Evolutionary conservation across 2,113 vertebrate genomes (phyloP), one percentile per base, ranked within the genome.

Genomic region (Colius striatus): DNA sequence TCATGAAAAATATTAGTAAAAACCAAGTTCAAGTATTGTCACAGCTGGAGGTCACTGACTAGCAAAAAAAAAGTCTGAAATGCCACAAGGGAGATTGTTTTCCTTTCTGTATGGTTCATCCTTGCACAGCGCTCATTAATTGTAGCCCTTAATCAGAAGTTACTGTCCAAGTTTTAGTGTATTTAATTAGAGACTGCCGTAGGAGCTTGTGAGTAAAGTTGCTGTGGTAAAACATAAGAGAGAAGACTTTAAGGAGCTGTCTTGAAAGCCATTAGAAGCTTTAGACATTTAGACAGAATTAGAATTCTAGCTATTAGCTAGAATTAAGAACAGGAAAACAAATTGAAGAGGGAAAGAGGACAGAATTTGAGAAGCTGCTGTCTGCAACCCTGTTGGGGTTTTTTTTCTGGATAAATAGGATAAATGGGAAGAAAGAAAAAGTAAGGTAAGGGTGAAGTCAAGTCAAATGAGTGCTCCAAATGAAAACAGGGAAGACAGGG

Each of bases 31-130:
- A 50, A 94, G 84, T 74, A 81, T 86, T 87, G 55, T 77, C 80
- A 48, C 89, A 92, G 89, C 61, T 92, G 77, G 55, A 94, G 48
- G 75, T 94, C 80, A 43, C 57, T 60, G 77, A 50, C 76, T 84
- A 87, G 47, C n/a, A 61, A 89, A 90, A 90, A 71, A 77, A n/a
- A n/a, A 1, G 11, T 65, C 32, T 3, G 2, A 83, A 86, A 79
- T 90, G 50, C 34, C 55, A 47, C 60, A 77, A 60, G 58, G 34
- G 17, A 80, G 68, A 84, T n/a, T 73, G 47, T 90, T 80, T 89
- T 90, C 30, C 30, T 77, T 92, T 90, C 58, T 47, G 30, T 76
- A 55, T 2, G 8, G 27, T 81, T 76, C 60, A 58, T 58, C n/a
- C 61, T 74, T 85, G 34, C 47, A 13, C 54, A 55, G 25, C 2